Conservation (phyloP, 2,888 invertebrate genomes). For the Drosophila mayaguana region DNA sequence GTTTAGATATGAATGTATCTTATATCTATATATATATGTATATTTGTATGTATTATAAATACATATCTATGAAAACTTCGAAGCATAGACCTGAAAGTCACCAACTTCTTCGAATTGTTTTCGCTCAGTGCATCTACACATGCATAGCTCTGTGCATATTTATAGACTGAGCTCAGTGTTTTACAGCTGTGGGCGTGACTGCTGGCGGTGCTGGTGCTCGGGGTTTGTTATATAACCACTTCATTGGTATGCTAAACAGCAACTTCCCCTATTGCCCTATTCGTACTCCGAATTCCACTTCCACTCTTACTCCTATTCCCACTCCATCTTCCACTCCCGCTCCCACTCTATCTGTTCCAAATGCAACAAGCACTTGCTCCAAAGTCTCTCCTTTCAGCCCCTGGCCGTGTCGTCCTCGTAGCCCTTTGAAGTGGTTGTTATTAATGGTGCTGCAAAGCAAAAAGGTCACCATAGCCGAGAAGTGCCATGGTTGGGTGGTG, state of each 20-base stretch:
- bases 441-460: conserved; percentile 35
- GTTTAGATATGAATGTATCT: no score
- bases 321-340: background rate
- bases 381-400: conserved; percentile 5
- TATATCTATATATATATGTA: background rate
- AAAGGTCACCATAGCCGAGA: conserved; percentile 27
- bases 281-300: background rate
- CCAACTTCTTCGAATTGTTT: background rate
- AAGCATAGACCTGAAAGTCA: background rate
- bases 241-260: conserved; percentile 22
- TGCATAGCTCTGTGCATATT: conserved; percentile 1
- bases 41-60: no score
- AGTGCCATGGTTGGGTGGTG: background rate
- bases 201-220: conserved; percentile 3
- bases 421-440: conserved; percentile 27
- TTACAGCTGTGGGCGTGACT: conserved; percentile 26
- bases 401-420: background rate
- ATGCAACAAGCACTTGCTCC: conserved; percentile 59
- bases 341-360: conserved; percentile 20
- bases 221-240: conserved; percentile 46
- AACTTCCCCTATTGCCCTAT: background rate
- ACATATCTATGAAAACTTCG: background rate
- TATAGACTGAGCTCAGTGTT: conserved; percentile 8
- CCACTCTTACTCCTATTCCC: background rate
- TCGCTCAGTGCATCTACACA: conserved; percentile 9